Evolutionary conservation across 2,113 vertebrate species (phyloP), one percentile per base, ranked within the genome.

Genomic region (Salvelinus fontinalis): DNA sequence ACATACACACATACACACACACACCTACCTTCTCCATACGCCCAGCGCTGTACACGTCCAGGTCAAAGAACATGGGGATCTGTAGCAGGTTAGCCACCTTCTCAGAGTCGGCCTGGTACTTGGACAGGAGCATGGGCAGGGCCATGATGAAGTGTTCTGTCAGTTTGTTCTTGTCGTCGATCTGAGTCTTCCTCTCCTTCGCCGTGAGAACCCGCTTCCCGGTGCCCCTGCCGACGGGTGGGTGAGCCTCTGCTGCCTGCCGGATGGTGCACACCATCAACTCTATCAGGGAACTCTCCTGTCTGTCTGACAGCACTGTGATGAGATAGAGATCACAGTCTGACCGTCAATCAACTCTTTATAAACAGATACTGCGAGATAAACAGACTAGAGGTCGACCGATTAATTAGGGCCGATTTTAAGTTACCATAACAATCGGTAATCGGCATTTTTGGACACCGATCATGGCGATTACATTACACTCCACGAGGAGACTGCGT

Each of bases 141-240:
- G 97, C 96, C 92, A 99, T 97, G 90, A 99, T 99, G 93, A 97
- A 98, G 91, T 99, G 97, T 80, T 99, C 98, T 0, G 98, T 99
- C 90, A 99, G 85, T 89, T 98, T 99, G 90, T 98, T 99, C 86
- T 96, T 96, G 85, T 99, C 98, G 4, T 99, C 98, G 85, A 99
- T 98, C 88, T 99, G 98, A 16, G 96, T 99, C 95, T 99, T 99
- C 84, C 97, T 96, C 90, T 99, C 98, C 93, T 99, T 99, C 67
- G 98, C 97, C 67, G 98, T 99, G 89, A 99, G 93, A 75, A 99
- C 98, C 97, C 90, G 92, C 87, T 99, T 99, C 82, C 98, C 98
- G 0, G 98, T 99, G 85, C 98, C 98, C 86, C 98, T 96, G 91
- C 98, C 98, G 3, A 99, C 98, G 8, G 98, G 98, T 16, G 98